Evolutionary conservation across 2,888 invertebrate species (phyloP).

Genomic region (Nomada ruficornis): DNA sequence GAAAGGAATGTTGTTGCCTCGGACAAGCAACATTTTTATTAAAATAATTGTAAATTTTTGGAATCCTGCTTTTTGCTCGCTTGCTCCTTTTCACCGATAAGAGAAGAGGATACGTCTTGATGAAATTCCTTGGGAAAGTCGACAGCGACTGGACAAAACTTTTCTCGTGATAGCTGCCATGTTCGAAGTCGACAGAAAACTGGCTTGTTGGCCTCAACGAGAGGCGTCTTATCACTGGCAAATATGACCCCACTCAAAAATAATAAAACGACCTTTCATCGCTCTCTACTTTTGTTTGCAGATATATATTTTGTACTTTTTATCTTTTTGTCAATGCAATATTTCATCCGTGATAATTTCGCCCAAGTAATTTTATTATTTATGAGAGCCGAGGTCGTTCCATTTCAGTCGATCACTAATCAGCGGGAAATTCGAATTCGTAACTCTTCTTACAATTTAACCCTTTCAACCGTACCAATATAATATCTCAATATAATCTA

Average conservation of each 20-base stretch:
- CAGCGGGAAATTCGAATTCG: not conserved
- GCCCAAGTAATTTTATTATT: not conserved
- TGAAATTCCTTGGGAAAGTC: slow-evolving; percentile 47
- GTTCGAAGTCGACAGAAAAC: slow-evolving; percentile 58
- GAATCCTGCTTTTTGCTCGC: too few relatives aligned
- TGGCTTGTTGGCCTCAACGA: slow-evolving; percentile 39
- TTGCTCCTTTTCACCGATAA: not conserved
- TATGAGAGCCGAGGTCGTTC: too few relatives aligned
- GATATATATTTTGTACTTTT: not conserved
- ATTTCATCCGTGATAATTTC: not conserved
- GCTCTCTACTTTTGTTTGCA: not conserved
- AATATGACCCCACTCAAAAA: not conserved
- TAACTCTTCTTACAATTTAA: not conserved
- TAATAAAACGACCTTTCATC: not conserved
- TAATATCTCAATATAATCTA: not conserved
- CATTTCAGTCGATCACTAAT: not conserved
- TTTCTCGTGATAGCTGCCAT: slow-evolving; percentile 74
- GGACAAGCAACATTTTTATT: not conserved
- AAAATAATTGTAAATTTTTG: too few relatives aligned
- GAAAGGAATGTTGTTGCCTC: not conserved
- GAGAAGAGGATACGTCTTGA: slow-evolving; percentile 79
- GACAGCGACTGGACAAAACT: slow-evolving; percentile 60
- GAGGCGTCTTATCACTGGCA: not conserved
- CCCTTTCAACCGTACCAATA: not conserved
- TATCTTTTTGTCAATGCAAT: not conserved